These are phyloP conservation scores for Adoxophyes honmai DNA, from an alignment of 1,140 invertebrate species.

Conservation along the genomic window DNA sequence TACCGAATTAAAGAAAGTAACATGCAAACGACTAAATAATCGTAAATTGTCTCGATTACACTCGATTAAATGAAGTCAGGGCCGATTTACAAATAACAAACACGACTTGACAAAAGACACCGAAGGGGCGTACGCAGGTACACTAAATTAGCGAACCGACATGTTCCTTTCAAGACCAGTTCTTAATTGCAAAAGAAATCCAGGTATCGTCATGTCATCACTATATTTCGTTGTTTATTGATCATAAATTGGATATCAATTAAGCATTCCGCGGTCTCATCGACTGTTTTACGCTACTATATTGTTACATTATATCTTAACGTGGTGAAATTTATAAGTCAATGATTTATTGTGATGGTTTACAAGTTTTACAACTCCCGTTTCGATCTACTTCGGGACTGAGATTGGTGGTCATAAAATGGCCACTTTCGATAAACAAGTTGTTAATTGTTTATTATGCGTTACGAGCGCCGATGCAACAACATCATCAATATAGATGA, in stretches of 20 bases:
- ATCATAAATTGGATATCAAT: background rate
- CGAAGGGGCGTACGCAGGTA: no score
- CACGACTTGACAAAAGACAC: no score
- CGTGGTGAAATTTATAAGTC: slow-evolving; percentile 10
- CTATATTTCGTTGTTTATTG: slow-evolving; percentile 3
- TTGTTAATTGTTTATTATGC: slow-evolving; percentile 3
- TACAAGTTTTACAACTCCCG: background rate
- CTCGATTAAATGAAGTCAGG: no score
- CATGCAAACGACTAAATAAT: no score
- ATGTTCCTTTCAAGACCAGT: background rate
- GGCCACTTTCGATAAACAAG: slow-evolving; percentile 5
- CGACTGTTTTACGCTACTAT: background rate
- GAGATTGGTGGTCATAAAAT: background rate
- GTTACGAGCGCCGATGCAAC: background rate
- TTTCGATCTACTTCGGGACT: background rate
- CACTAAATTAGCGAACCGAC: no score
- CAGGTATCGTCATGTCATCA: background rate
- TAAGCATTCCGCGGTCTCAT: background rate
- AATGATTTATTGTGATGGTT: background rate
- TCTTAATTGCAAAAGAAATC: slow-evolving; percentile 4
- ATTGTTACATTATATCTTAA: slow-evolving; percentile 11
- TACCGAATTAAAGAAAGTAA: no score
- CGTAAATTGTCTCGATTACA: no score
- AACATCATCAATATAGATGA: background rate
- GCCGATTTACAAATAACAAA: no score